Percentiles rank a stretch among this genome's conserved stretches.
phyloP scores from a whole-genome alignment of 2,797 vertebrate species.

The Eulemur albifrons region DNA sequence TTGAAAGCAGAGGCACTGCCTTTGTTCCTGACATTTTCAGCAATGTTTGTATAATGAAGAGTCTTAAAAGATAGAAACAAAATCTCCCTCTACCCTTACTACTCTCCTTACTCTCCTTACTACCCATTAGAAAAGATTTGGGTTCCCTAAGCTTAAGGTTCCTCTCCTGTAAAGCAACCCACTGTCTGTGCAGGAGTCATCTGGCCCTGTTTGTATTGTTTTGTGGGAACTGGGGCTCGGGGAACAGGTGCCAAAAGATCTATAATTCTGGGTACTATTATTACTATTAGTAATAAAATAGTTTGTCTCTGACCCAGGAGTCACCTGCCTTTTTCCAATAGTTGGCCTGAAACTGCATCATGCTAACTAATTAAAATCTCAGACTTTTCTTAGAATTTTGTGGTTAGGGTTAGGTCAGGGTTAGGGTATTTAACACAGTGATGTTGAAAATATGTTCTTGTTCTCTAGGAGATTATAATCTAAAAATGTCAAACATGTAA shows the following conservation, averaged over 20 bases:
- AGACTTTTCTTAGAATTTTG: neutral
- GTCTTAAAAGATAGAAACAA: neutral
- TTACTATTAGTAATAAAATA: neutral
- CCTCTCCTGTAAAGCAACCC: neutral
- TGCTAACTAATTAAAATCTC: conserved; percentile 2
- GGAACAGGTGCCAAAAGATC: neutral
- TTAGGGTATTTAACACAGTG: neutral
- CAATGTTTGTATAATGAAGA: neutral
- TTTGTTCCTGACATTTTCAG: neutral
- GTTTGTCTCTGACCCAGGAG: neutral
- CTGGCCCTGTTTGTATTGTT: neutral
- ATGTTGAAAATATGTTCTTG: conserved; percentile 24
- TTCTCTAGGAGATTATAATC: conserved; percentile 37
- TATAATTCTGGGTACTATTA: neutral
- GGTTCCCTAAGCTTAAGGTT: neutral
- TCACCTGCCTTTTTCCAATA: neutral
- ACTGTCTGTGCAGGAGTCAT: neutral
- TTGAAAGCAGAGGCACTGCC: neutral
- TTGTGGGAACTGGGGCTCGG: neutral
- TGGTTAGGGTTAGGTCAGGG: neutral
- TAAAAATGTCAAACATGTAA: conserved; percentile 1
- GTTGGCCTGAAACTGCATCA: neutral
- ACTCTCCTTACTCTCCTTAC: no score
- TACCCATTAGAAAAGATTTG: neutral
- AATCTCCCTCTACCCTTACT: neutral